These are phyloP conservation scores for Plagodis dolabraria DNA, from an alignment of 2,888 invertebrate genomes.

Conservation along the genomic window DNA sequence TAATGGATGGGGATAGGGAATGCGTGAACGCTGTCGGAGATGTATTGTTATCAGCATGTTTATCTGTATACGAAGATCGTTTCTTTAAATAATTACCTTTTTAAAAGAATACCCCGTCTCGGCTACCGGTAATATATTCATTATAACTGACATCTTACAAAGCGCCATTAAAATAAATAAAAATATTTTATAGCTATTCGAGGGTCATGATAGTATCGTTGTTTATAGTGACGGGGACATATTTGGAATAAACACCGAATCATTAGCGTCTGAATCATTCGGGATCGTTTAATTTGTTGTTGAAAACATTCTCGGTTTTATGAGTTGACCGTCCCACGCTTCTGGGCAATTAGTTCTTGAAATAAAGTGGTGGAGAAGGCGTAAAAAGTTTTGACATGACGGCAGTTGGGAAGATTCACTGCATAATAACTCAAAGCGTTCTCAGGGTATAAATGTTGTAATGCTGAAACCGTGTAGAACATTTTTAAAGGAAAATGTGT, in stretches of 20 bases:
- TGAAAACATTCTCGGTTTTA: conserved; percentile 54
- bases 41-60: conserved; percentile 83
- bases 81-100: conserved; percentile 82
- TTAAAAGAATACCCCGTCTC: conserved; percentile 73
- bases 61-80: conserved; percentile 80
- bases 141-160: conserved; percentile 81
- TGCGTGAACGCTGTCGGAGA: conserved; percentile 83
- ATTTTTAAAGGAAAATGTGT: conserved; percentile 57
- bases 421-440: conserved; percentile 38
- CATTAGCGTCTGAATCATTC: conserved; percentile 61
- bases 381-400: conserved; percentile 47
- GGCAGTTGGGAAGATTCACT: conserved; percentile 44
- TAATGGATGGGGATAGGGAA: conserved; percentile 83
- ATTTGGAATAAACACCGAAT: conserved; percentile 52
- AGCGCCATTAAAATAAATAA: conserved; percentile 76
- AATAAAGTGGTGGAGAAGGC: conserved; percentile 54
- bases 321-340: conserved; percentile 49
- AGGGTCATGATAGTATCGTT: conserved; percentile 61
- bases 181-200: conserved; percentile 70
- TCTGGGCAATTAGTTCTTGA: conserved; percentile 57
- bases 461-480: conserved; percentile 61
- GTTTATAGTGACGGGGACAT: conserved; percentile 55
- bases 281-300: conserved; percentile 62
- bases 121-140: conserved; percentile 83
- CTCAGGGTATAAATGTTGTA: conserved; percentile 35